A percentile compares a stretch with the other conserved stretches of the same genome.
Conservation (phyloP, 37 sponge, comb jelly and placozoan genomes). For the Ianthella basta region DNA sequence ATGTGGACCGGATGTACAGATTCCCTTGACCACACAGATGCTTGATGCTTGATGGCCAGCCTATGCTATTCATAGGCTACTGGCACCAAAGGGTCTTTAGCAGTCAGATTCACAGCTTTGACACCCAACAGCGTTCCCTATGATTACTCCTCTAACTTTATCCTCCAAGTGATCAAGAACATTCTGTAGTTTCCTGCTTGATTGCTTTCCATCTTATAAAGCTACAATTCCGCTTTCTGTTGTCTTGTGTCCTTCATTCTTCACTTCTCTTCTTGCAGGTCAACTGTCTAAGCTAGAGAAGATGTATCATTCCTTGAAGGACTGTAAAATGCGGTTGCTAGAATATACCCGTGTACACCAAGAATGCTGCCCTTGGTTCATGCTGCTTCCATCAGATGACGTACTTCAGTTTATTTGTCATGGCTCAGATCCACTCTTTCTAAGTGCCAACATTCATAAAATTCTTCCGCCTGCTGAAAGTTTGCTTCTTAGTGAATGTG, state of each 20-base stretch:
- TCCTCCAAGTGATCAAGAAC: too few species aligned
- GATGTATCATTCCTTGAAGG: conserved; percentile 47
- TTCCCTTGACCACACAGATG: too few species aligned
- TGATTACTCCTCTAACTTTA: too few species aligned
- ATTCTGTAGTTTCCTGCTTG: too few species aligned
- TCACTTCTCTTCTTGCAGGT: conserved; percentile 38
- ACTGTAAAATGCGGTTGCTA: conserved; percentile 66
- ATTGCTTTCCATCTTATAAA: too few species aligned
- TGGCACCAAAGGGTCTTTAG: too few species aligned
- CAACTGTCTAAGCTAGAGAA: conserved; percentile 77
- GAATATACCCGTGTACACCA: conserved; percentile 30
- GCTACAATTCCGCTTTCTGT: too few species aligned
- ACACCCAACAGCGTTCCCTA: too few species aligned
- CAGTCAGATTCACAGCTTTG: too few species aligned
- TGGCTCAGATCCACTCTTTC: conserved; percentile 34
- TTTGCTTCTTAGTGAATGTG: background rate
- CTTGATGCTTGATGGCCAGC: too few species aligned
- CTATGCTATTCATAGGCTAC: too few species aligned
- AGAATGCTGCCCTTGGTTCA: conserved; percentile 69
- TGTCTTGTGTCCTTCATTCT: background rate
- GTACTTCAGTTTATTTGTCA: conserved; percentile 70
- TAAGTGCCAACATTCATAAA: background rate
- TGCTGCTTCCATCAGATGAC: conserved; percentile 80
- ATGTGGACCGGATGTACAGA: too few species aligned
- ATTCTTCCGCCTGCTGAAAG: conserved; percentile 9